Conservation (phyloP, 1,140 invertebrate genomes). For the Apis dorsata region DNA sequence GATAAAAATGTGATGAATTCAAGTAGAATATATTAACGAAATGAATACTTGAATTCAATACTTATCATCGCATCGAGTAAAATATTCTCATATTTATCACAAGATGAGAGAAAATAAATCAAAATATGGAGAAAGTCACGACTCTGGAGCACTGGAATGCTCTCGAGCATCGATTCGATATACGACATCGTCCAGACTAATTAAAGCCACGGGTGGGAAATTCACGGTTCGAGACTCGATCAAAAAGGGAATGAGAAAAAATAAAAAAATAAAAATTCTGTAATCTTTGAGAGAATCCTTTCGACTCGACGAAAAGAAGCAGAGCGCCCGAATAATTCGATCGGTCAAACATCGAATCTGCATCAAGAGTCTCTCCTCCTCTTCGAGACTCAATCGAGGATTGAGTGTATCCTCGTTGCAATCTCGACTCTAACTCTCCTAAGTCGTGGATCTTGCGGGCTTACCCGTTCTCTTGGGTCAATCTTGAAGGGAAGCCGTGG, state of each 20-base stretch:
- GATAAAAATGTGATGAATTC: not conserved
- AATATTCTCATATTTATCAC: not conserved
- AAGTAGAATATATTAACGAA: not conserved
- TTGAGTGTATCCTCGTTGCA: conserved; percentile 43
- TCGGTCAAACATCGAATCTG: conserved; percentile 37
- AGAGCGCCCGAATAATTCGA: conserved; percentile 9
- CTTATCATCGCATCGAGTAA: too few relatives aligned
- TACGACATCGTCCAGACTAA: conserved; percentile 5
- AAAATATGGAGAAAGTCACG: not conserved
- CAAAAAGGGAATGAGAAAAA: not conserved
- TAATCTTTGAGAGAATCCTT: not conserved
- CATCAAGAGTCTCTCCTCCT: conserved; percentile 26
- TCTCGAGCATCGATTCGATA: not conserved
- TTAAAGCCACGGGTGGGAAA: conserved; percentile 8
- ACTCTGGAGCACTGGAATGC: not conserved
- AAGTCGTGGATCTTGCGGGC: conserved; percentile 17
- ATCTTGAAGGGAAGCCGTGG: conserved; percentile 29
- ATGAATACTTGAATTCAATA: too few relatives aligned
- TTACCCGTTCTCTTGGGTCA: not conserved
- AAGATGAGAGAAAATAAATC: not conserved
- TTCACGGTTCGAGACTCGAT: not conserved
- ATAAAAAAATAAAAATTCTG: not conserved
- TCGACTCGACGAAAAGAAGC: not conserved
- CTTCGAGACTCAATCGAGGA: not conserved
- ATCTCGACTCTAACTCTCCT: conserved; percentile 39